Evolutionary conservation across 2,888 invertebrate species (phyloP), one percentile per base, ranked within the genome.

Genomic region (Euplexia lucipara): DNA sequence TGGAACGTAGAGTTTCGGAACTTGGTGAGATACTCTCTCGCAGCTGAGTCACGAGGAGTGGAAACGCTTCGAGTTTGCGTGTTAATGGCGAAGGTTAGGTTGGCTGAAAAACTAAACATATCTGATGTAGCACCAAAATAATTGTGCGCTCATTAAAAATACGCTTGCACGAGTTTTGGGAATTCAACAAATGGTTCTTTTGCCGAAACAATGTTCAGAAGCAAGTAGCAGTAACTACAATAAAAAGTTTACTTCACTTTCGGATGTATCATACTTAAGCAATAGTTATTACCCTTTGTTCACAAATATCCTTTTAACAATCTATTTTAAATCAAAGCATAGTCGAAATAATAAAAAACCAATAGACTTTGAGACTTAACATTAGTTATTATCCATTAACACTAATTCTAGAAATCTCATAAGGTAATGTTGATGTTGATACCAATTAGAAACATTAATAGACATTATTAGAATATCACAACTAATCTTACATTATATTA

Each of bases 41-140:
- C 37, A 18, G 35, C 66, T 62, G 16, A 39, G 60, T 63, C 64
- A 63, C 71, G 53, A 22, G 22, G 63, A 62, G 65, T 58, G 66
- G 52, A 48, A 62, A 73, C 45, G 45, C 34, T 44, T 79, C 78
- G 76, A 79, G 79, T 79, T 79, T 8, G 69, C 64, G 59, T 73
- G 66, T 67, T 79, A 74, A 51, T 57, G 69, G 66, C 56, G 49
- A 57, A 63, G 66, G 42, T 73, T 61, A 73, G 72, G 42, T 64
- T 66, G 30, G 32, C 71, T 81, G 75, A 80, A 81, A 73, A 78
- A 64, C 68, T 80, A 60, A 71, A 76, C 67, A 61, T 49, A 71
- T 62, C 54, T 68, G 66, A 70, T 61, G 66, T 62, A 62, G 42
- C 34, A 54, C 58, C 41, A 52, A 74, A 75, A 69, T 63, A 68